phyloP scores from a whole-genome alignment of 2,888 invertebrate species.

The Tipula unca region DNA sequence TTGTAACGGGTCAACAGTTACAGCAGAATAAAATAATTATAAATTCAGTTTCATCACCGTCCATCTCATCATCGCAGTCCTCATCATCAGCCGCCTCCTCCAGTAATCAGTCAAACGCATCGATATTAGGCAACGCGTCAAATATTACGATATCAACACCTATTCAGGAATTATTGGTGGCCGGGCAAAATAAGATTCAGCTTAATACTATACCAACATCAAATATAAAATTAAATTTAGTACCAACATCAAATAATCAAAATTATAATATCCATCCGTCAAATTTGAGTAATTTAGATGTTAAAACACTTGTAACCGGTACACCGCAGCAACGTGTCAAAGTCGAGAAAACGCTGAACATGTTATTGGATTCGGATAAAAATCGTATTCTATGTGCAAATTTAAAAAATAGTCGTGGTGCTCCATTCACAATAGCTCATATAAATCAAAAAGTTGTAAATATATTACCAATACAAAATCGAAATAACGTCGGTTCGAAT shows the following conservation, averaged over 20 bases:
- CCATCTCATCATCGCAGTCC: background rate
- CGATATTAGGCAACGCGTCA: background rate
- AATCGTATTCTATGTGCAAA: constrained; percentile 40
- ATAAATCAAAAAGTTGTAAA: constrained; percentile 24
- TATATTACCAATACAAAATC: constrained; percentile 25
- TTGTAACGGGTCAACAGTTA: constrained; percentile 34
- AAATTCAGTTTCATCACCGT: constrained; percentile 28
- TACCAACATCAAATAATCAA: constrained; percentile 32
- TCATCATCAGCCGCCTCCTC: background rate
- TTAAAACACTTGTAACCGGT: constrained; percentile 23
- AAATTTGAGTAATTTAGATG: constrained; percentile 3
- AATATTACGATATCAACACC: constrained; percentile 38
- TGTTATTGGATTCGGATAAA: constrained; percentile 28
- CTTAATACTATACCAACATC: constrained; percentile 37
- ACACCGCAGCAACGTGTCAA: constrained; percentile 26
- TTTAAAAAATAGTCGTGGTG: constrained; percentile 26
- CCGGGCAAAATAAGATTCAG: constrained; percentile 35
- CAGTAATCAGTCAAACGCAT: background rate
- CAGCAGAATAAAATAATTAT: constrained; percentile 38
- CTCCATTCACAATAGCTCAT: constrained; percentile 22
- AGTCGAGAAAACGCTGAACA: constrained; percentile 27
- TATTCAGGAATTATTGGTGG: constrained; percentile 29
- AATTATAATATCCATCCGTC: constrained; percentile 26
- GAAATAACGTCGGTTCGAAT: constrained; percentile 26
- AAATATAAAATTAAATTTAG: constrained; percentile 40